Percentiles rank a stretch among this genome's conserved stretches.
Conservation (phyloP, 1,140 invertebrate genomes). For the Drosophila lacteicornis region DNA sequence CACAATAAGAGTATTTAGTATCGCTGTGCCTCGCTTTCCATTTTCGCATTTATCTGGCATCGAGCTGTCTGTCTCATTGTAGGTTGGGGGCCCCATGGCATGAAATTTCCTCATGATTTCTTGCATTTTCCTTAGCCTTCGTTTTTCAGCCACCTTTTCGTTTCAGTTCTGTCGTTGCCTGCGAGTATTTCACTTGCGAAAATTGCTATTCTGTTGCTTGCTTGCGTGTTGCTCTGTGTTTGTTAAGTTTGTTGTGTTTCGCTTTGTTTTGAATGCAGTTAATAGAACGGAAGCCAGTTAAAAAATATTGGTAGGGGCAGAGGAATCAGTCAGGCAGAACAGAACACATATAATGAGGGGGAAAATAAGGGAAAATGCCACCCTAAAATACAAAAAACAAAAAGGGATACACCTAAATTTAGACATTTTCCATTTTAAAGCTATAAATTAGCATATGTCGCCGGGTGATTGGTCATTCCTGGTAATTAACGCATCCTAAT, state of each 20-base stretch:
- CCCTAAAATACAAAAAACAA: not conserved
- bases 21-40: not conserved
- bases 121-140: slow-evolving; percentile 12
- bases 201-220: not conserved
- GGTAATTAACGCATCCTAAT: slow-evolving; percentile 32
- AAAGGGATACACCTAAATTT: not conserved
- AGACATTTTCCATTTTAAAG: not conserved
- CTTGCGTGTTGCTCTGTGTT: slow-evolving; percentile 35
- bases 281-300: slow-evolving; percentile 46
- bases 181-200: slow-evolving; percentile 18
- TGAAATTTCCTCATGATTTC: slow-evolving; percentile 1
- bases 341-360: not conserved
- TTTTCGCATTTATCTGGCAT: slow-evolving; percentile 49
- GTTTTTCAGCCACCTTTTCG: slow-evolving; percentile 5
- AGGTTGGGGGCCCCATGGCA: slow-evolving; percentile 1
- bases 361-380: not conserved
- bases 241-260: slow-evolving; percentile 41
- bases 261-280: slow-evolving; percentile 53
- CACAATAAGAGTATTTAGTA: not conserved
- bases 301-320: slow-evolving; percentile 12
- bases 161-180: not conserved
- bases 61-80: slow-evolving; percentile 21
- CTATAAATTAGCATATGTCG: slow-evolving; percentile 26
- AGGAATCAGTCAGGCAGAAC: slow-evolving; percentile 35
- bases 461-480: slow-evolving; percentile 9